phyloP scores from a whole-genome alignment of 2,888 invertebrate species.

The Lydus trimaculatus region DNA sequence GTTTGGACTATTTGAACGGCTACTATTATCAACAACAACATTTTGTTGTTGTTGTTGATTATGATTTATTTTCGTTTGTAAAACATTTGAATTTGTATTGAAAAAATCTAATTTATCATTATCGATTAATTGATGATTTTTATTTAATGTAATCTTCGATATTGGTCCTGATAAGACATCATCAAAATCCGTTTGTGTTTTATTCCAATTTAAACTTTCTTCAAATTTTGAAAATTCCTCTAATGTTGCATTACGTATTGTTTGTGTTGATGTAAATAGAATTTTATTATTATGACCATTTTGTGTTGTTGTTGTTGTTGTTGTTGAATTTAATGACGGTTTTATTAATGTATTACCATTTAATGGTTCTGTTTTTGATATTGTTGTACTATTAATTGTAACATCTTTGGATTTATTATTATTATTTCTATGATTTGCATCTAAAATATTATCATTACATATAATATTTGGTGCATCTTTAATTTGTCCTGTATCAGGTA shows the following conservation, averaged over 20 bases:
- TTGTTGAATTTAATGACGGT: not conserved
- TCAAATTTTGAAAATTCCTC: conserved; percentile 27
- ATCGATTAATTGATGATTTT: conserved; percentile 22
- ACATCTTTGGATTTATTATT: not conserved
- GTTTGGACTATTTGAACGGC: conserved; percentile 30
- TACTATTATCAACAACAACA: not conserved
- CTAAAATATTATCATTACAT: not conserved
- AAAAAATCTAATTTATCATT: conserved; percentile 36
- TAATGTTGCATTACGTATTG: conserved; percentile 15
- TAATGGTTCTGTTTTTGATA: not conserved
- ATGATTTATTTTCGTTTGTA: conserved; percentile 9
- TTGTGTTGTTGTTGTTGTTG: too few species aligned
- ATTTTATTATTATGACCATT: conserved; percentile 19
- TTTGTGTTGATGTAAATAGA: conserved; percentile 26
- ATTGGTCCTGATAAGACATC: conserved; percentile 34
- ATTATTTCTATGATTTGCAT: not conserved
- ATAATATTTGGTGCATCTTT: not conserved
- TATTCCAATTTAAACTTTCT: conserved; percentile 18
- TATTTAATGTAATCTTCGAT: conserved; percentile 21
- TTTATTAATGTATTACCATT: conserved; percentile 17
- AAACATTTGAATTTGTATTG: conserved; percentile 13
- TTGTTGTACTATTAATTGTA: not conserved
- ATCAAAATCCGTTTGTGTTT: conserved; percentile 31
- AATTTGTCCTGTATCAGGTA: not conserved
- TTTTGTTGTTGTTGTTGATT: not conserved